A percentile compares a stretch with the other conserved stretches of the same genome.
phyloP scores from a whole-genome alignment of 1,140 invertebrate genomes.

The Lordiphosa stackelbergi region DNA sequence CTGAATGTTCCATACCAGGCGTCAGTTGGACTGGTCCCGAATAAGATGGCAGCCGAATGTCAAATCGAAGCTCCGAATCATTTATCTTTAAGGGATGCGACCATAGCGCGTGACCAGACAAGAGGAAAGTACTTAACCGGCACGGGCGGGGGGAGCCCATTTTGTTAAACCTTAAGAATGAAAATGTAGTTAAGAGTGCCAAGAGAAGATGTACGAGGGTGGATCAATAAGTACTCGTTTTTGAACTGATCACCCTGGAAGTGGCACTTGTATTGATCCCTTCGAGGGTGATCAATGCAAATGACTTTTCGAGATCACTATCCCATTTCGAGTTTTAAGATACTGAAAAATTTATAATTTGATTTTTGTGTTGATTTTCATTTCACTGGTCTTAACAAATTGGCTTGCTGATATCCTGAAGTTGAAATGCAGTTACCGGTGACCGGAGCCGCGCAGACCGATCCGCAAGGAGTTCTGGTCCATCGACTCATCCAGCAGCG shows the following conservation, averaged over 20 bases:
- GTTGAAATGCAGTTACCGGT: not conserved
- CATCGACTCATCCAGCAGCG: not conserved
- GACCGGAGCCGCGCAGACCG: too few relatives aligned
- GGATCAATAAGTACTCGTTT: too few relatives aligned
- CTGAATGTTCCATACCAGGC: conserved; percentile 4
- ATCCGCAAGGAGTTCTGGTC: not conserved
- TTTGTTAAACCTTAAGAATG: too few relatives aligned
- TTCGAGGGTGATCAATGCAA: too few relatives aligned
- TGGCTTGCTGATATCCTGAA: not conserved
- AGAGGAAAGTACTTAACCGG: conserved; percentile 20
- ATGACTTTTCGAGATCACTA: too few relatives aligned
- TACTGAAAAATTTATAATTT: conserved; percentile 1
- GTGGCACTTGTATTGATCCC: too few relatives aligned
- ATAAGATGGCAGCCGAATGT: conserved; percentile 18
- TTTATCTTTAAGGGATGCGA: conserved; percentile 26
- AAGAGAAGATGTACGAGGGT: too few relatives aligned
- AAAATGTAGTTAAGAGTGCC: too few relatives aligned
- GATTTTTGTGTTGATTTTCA: not conserved
- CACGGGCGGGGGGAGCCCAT: conserved; percentile 9
- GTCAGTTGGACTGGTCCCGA: conserved; percentile 24
- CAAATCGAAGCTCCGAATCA: conserved; percentile 19
- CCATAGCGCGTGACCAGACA: conserved; percentile 8
- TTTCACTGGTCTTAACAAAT: conserved; percentile 19
- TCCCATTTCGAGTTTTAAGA: conserved; percentile 16
- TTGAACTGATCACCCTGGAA: too few relatives aligned